Evolutionary conservation across 2,113 vertebrate genomes (phyloP), one percentile per base, ranked within the genome.

Genomic region (Ctenomys sociabilis): DNA sequence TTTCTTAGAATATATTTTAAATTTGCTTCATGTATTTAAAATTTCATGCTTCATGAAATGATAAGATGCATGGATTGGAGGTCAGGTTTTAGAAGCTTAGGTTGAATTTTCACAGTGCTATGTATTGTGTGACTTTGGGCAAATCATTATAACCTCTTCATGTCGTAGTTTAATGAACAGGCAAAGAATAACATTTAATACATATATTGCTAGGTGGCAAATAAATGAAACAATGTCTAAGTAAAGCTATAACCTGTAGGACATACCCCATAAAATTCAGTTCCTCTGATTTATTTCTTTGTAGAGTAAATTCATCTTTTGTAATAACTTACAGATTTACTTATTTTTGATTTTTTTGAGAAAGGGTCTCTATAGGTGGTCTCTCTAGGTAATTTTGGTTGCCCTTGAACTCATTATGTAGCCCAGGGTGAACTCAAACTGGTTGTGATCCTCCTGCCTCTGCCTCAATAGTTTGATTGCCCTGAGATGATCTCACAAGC

Each of bases 1-100:
- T 95, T 54, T 93, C 35, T 49, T 73, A 90, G 28, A 35, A 85
- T 93, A 28, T 88, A 82, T 88, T 95, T 95, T 90, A 93, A 66
- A 45, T 85, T 96, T 95, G 30, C 49, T 91, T 54, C 22, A 19
- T 57, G 54, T 57, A 57, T 57, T 57, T 57, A 57, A 57, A 57
- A 93, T 88, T 86, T 91, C 80, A 40, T 68, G 52, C 32, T 89
- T 91, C 40, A 59, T 84, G 32, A 91, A 93, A 96, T 70, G 86
- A 35, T 63, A 21, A 95, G 85, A 86, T 96, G 45, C 30, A 80
- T 86, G 54, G 52, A 94, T 94, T 75, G 28, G 82, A 95, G 94
- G 35, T 73, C 66, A 96, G 66, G 54, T 61, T 94, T 93, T 92
- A 93, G 70, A 92, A 93, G 37, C 10, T 37, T 87, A 37, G 32